phyloP scores from a whole-genome alignment of 2,888 invertebrate species.

The Tetrapedia diversipes region DNA sequence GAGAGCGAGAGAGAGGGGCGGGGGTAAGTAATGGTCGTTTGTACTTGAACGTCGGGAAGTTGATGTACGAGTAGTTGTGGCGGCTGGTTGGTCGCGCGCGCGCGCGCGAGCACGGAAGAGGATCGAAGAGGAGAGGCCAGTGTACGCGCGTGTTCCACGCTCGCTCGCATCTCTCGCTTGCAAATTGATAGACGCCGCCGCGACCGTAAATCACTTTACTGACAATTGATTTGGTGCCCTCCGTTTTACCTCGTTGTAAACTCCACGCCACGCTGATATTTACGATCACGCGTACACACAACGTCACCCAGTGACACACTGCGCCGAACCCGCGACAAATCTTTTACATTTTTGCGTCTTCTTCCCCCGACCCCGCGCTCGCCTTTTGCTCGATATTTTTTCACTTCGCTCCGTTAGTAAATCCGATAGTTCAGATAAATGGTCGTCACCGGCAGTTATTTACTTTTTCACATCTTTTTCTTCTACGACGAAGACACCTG shows the following conservation, averaged over 20 bases:
- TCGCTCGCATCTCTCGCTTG: conserved; percentile 48
- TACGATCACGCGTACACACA: conserved; percentile 54
- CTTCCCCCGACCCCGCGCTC: not conserved
- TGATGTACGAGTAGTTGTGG: conserved; percentile 52
- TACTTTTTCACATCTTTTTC: too few relatives aligned
- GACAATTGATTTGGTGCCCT: conserved; percentile 68
- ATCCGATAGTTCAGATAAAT: too few relatives aligned
- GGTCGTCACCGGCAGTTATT: too few relatives aligned
- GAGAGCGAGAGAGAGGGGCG: not conserved
- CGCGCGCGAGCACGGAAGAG: not conserved
- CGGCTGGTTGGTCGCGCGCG: conserved; percentile 5
- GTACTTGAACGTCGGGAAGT: conserved; percentile 54
- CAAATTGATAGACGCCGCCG: conserved; percentile 68
- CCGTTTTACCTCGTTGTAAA: conserved; percentile 60
- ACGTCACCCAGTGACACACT: conserved; percentile 49
- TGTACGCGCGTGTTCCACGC: conserved; percentile 28
- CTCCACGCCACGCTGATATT: conserved; percentile 55
- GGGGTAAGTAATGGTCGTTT: conserved; percentile 52
- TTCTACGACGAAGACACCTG: too few relatives aligned
- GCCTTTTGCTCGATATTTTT: not conserved
- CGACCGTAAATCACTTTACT: conserved; percentile 69
- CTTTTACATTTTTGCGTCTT: conserved; percentile 36
- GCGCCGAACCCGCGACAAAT: conserved; percentile 43
- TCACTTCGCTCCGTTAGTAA: too few relatives aligned
- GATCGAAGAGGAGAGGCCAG: not conserved